Base-by-base conservation (phyloP, 2,888 invertebrate species). In the Parnassius smintheus region DNA sequence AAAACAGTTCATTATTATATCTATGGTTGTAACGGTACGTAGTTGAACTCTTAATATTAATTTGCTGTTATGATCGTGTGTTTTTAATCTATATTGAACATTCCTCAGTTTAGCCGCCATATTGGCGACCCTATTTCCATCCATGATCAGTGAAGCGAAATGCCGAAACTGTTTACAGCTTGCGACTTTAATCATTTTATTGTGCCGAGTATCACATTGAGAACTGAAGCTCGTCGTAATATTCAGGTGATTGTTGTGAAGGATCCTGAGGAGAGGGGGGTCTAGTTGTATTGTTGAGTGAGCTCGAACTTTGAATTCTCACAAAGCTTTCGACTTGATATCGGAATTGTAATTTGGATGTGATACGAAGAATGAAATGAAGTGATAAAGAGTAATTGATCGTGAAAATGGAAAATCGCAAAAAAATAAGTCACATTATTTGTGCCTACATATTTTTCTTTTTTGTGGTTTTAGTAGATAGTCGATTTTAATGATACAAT, bases 101-200 rank as follows among this genome's bases (percentile, higher is more conserved):
- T 7, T 46, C 35, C 35, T 35, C 7, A 35, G 7, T 7, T 4
- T 35, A 35, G 1, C 35, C 3, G 35, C 4, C 7, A n/a, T 46
- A 46, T 13, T 9, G n/a, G 12, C 13, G 49, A 9, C 18, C 11
- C 49, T 18, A 10, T 56, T 42, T 13, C 18, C 35, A 8, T 49
- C 18, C 35, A 8, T 49, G 12, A 41, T 10, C 35, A 50, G n/a
- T 50, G 51, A 51, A 13, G 18, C 42, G 58, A n/a, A 44, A 53
- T 13, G 13, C 11, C 18, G 46, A 35, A 59, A 53, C 8, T 35
- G 59, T 46, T 52, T 52, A 52, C 51, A 46, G 46, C 22, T 45
- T 52, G 22, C 51, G n/a, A 52, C 44, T 51, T n/a, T 22, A 58
- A 58, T 52, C 13, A 59, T 25, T 52, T 52, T 45, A 46, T 59